Evolutionary conservation across 1,140 invertebrate genomes (phyloP).

Genomic region (Medauroidea extradentata): DNA sequence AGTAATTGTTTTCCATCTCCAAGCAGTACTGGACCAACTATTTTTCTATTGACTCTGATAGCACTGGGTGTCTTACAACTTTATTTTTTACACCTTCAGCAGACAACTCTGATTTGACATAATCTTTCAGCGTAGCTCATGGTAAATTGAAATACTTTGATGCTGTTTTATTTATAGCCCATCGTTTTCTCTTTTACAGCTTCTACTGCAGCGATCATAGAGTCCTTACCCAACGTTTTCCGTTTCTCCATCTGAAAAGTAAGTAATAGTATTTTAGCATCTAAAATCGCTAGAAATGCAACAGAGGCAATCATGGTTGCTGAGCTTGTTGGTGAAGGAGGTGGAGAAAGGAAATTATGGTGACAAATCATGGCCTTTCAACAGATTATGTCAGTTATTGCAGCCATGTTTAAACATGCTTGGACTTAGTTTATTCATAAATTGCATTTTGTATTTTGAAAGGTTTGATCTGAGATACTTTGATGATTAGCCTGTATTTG

Average conservation of each 20-base stretch:
- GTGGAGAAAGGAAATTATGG: too few species aligned
- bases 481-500: too few species aligned
- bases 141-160: not conserved
- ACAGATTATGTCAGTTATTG: too few species aligned
- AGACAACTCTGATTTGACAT: not conserved
- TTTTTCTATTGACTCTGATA: conserved; percentile 20
- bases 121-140: not conserved
- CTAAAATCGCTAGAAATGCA: too few species aligned
- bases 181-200: conserved; percentile 3
- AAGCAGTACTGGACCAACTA: conserved; percentile 23
- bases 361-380: too few species aligned
- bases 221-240: not conserved
- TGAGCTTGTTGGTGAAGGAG: too few species aligned
- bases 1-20: conserved; percentile 23
- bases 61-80: conserved; percentile 20
- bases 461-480: too few species aligned
- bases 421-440: too few species aligned
- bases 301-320: too few species aligned
- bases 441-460: too few species aligned
- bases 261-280: too few species aligned
- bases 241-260: not conserved
- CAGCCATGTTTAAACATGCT: too few species aligned
- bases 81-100: not conserved
- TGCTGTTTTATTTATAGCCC: conserved; percentile 1
- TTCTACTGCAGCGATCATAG: not conserved